Percentiles rank a stretch among this genome's conserved stretches.
Conservation (phyloP, 2,888 invertebrate species). For the Cylloceria caligata region DNA sequence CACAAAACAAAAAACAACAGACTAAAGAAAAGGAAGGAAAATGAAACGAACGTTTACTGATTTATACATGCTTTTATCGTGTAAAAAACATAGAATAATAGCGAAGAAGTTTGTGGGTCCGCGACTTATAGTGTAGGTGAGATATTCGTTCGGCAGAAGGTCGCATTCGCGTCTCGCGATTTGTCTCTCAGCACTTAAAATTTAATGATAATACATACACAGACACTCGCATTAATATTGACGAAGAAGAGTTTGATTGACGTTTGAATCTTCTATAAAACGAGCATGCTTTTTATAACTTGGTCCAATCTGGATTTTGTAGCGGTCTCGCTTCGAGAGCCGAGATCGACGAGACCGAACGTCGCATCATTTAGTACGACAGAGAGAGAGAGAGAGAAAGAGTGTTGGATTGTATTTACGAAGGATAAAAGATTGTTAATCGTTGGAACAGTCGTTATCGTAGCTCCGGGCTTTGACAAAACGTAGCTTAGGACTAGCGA, state of each 20-base stretch:
- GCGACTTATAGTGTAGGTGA: slow-evolving; percentile 73
- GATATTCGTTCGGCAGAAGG: slow-evolving; percentile 48
- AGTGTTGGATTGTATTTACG: slow-evolving; percentile 19
- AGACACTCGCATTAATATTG: slow-evolving; percentile 18
- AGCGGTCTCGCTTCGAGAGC: slow-evolving; percentile 26
- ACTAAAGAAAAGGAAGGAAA: slow-evolving; percentile 53
- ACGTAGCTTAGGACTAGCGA: slow-evolving; percentile 18
- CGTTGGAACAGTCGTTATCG: slow-evolving; percentile 38
- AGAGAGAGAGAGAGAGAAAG: slow-evolving; percentile 12
- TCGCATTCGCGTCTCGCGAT: slow-evolving; percentile 37
- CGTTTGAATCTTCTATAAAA: slow-evolving; percentile 24
- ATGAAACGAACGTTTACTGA: slow-evolving; percentile 79
- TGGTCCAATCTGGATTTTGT: slow-evolving; percentile 33
- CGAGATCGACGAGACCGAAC: slow-evolving; percentile 49
- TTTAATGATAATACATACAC: slow-evolving; percentile 41
- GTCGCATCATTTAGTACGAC: slow-evolving; percentile 40
- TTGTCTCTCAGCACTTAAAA: slow-evolving; percentile 39
- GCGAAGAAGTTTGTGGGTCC: slow-evolving; percentile 26
- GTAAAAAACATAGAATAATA: slow-evolving; percentile 74
- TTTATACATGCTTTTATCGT: slow-evolving; percentile 81
- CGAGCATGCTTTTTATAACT: slow-evolving; percentile 39
- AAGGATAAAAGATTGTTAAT: slow-evolving; percentile 17
- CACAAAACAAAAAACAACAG: slow-evolving; percentile 80
- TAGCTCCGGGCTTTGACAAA: slow-evolving; percentile 25
- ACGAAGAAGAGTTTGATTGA: slow-evolving; percentile 37